These are phyloP conservation scores for Melanotaenia pygmaea DNA, from an alignment of 2,797 vertebrate genomes.

Conservation along the genomic window DNA sequence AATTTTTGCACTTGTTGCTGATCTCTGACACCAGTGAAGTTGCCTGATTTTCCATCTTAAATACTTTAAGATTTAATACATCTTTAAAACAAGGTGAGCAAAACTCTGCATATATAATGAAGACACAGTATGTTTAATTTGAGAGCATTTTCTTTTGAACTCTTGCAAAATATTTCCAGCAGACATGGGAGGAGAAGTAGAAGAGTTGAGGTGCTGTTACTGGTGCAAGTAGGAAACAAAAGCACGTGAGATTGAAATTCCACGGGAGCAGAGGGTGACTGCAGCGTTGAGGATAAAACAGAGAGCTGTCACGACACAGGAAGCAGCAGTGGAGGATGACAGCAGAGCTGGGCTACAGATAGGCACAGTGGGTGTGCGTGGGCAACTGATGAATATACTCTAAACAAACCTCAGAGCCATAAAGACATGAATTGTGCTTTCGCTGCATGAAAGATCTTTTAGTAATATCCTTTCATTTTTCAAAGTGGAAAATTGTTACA, in stretches of 20 bases:
- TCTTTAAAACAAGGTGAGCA: neutral
- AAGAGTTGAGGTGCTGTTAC: constrained; percentile 17
- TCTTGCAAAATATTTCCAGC: constrained; percentile 25
- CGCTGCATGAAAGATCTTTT: constrained; percentile 50
- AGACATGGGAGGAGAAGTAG: constrained; percentile 39
- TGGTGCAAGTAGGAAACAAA: constrained; percentile 42
- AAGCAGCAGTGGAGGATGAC: constrained; percentile 77
- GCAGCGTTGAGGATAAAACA: constrained; percentile 66
- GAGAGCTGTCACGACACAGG: constrained; percentile 76
- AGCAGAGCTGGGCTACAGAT: constrained; percentile 71
- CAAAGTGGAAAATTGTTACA: constrained; percentile 18
- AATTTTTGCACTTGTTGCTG: constrained; percentile 21
- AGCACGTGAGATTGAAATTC: constrained; percentile 65
- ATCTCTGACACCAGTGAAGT: constrained; percentile 44
- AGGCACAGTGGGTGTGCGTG: constrained; percentile 73
- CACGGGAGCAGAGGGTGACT: constrained; percentile 55
- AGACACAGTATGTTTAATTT: too few relatives aligned
- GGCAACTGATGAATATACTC: constrained; percentile 69
- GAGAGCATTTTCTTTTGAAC: constrained; percentile 23
- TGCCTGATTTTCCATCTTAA: constrained; percentile 15
- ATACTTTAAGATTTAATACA: neutral
- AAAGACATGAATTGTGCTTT: constrained; percentile 45
- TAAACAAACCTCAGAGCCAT: constrained; percentile 63
- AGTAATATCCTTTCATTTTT: constrained; percentile 40
- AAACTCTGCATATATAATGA: neutral